Base-by-base conservation (phyloP, 2,797 vertebrate genomes). In the Taenioides sp. region DNA sequence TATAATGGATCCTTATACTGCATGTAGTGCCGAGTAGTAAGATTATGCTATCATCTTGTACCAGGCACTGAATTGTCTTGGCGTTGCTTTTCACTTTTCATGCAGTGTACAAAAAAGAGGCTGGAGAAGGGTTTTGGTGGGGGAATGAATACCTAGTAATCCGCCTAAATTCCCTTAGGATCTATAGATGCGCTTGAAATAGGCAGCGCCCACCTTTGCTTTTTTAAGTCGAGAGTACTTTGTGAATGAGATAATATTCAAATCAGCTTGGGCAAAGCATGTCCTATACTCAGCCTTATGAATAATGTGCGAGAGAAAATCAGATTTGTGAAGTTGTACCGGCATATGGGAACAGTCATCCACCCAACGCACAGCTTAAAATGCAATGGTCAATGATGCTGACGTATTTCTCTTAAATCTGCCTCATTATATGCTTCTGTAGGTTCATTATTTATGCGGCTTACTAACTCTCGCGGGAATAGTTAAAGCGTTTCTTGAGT, bases 351-450 rank as follows among this genome's bases (percentile, higher is more conserved):
- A 28, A 52, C 27, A 31, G 47, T 31, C 9, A 11, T 75, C 70
- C 37, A 37, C 66, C 69, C 34, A 37, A n/a, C 34, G 31, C 69
- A 1, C 1, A 16, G 22, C 50, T 66, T 52, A 74, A 60, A 60
- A 67, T 34, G 50, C 68, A 77, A 80, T 77, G 72, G 70, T 79
- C 77, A 73, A 69, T 76, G 68, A 70, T 14, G 25, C 66, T 4
- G 82, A 79, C 73, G 80, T 80, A 76, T 82, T 80, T 77, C 70
- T 81, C 60, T 68, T 65, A 71, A 78, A 71, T 61, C 65, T 67
- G 75, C 82, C 80, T 90, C 66, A 81, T 85, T 89, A 74, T 62
- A 78, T 80, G 61, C 59, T 61, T 75, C 79, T 81, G 74, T 84
- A 49, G 78, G 64, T 78, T 84, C 62, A 73, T 66, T 66, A 66